Percentiles rank a stretch among this genome's conserved stretches.
Evolutionary conservation across 2,113 vertebrate genomes (phyloP).

Genomic region (Oreotrochilus melanogaster): DNA sequence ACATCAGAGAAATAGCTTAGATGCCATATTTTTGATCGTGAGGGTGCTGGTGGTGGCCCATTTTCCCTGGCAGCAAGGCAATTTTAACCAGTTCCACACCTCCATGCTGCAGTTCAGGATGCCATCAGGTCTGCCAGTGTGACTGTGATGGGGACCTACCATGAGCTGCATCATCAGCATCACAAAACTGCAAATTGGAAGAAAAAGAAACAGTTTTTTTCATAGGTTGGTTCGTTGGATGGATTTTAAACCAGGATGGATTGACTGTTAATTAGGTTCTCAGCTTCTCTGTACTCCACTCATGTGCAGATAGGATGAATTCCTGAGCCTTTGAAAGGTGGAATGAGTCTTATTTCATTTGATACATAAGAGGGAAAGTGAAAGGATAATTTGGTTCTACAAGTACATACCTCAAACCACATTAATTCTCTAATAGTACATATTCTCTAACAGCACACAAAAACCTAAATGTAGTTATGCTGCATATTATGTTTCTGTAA

Average conservation of each 20-base stretch:
- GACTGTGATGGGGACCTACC: background rate
- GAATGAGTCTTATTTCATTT: background rate
- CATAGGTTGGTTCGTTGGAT: background rate
- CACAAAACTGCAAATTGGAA: background rate
- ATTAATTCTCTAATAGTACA: background rate
- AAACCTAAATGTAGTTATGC: background rate
- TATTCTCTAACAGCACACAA: background rate
- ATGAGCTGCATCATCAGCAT: background rate
- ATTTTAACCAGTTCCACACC: background rate
- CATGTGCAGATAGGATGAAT: background rate
- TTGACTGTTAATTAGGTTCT: background rate
- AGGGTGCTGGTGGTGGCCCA: background rate
- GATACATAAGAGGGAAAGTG: background rate
- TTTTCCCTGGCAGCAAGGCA: background rate
- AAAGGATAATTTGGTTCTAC: background rate
- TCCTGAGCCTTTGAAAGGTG: background rate
- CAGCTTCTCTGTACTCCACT: background rate
- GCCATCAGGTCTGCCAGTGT: background rate
- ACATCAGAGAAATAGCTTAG: background rate
- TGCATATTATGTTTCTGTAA: background rate
- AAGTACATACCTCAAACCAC: background rate
- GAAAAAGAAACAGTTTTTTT: background rate
- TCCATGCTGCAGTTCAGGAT: background rate
- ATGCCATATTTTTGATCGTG: background rate
- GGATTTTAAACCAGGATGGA: background rate